Percentiles rank a stretch among this genome's conserved stretches.
These are phyloP conservation scores for Cryptoblepharus egeriae DNA, from an alignment of 2,797 vertebrate genomes.

Conservation along the genomic window DNA sequence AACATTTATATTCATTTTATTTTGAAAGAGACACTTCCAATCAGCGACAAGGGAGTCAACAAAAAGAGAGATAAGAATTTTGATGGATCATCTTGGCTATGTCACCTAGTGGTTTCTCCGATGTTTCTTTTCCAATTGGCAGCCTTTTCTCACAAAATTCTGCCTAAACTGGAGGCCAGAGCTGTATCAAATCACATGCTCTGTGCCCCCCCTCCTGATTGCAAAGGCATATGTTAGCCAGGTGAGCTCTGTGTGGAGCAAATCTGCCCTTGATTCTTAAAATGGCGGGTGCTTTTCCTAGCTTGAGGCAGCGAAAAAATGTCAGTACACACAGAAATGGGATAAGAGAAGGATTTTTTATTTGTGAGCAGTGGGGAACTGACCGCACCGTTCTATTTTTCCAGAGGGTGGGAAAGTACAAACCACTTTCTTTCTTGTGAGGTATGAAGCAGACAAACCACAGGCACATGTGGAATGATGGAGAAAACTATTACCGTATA, in stretches of 20 bases:
- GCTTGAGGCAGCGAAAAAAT: slow-evolving; percentile 1
- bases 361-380: neutral
- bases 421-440: slow-evolving; percentile 1
- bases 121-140: neutral
- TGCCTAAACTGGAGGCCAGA: neutral
- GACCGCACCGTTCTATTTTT: slow-evolving; percentile 14
- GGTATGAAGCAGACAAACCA: neutral
- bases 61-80: neutral
- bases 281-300: neutral
- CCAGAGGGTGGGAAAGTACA: neutral
- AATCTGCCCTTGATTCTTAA: neutral
- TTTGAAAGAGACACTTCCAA: neutral
- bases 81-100: neutral
- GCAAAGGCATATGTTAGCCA: slow-evolving; percentile 20
- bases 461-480: slow-evolving; percentile 1
- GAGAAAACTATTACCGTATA: neutral
- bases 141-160: neutral
- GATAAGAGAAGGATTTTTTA: neutral
- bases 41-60: neutral
- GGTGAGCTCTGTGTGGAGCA: slow-evolving; percentile 8
- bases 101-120: neutral
- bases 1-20: neutral
- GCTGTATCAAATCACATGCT: neutral
- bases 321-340: neutral
- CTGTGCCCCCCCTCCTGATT: neutral